phyloP scores from a whole-genome alignment of 1,140 invertebrate genomes.

The Parasteatoda tepidariorum region DNA sequence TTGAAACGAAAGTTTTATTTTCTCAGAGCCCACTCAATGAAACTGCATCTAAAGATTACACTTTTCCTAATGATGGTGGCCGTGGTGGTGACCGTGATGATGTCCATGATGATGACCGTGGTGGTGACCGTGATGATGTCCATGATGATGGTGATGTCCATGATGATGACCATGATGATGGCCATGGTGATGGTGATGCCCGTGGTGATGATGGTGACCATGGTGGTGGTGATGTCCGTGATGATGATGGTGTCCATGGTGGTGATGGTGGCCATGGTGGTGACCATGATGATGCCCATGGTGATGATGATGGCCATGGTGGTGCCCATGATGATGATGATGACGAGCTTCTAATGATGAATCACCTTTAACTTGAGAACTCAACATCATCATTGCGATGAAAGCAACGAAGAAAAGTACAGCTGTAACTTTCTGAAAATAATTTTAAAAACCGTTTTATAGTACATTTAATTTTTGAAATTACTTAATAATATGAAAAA shows the following conservation, averaged over 20 bases:
- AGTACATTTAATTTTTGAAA: neutral
- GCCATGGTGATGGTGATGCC: constrained; percentile 28
- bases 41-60: neutral
- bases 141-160: constrained; percentile 5
- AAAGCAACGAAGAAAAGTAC: constrained; percentile 4
- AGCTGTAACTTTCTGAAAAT: constrained; percentile 10
- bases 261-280: neutral
- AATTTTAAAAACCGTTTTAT: neutral
- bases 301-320: neutral
- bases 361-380: neutral
- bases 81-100: constrained; percentile 2
- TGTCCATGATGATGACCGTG: constrained; percentile 9
- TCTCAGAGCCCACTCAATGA: neutral
- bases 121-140: constrained; percentile 18
- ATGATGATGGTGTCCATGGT: constrained; percentile 36
- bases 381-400: neutral
- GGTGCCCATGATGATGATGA: constrained; percentile 27
- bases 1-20: neutral
- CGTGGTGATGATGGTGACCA: constrained; percentile 20
- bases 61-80: neutral
- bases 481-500: neutral
- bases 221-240: constrained; percentile 33
- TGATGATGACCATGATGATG: constrained; percentile 14
- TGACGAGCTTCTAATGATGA: constrained; percentile 23
- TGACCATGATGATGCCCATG: neutral